Evolutionary conservation across 53 echinoderm and acorn worm genomes (phyloP).

Genomic region (Actinopyga echinites): DNA sequence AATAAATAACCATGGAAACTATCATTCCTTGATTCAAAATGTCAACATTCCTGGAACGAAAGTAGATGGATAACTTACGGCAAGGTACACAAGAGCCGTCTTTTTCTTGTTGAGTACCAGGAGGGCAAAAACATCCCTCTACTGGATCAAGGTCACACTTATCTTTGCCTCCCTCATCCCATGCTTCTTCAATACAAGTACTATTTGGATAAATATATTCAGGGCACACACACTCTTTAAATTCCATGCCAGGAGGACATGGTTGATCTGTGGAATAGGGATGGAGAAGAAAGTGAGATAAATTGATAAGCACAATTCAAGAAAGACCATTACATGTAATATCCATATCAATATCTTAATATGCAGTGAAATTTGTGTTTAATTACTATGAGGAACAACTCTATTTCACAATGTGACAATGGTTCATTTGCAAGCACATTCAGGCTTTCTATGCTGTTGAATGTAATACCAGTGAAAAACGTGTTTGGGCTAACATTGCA

Average conservation of each 20-base stretch:
- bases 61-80: constrained; percentile 1
- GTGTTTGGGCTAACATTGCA: too few species aligned
- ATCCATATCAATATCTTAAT: too few species aligned
- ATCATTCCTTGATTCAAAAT: too few species aligned
- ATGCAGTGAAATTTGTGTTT: too few species aligned
- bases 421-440: too few species aligned
- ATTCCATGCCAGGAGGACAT: constrained; percentile 1
- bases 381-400: too few species aligned
- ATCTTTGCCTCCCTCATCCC: constrained; percentile 15
- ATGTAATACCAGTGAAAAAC: too few species aligned
- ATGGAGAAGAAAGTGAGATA: neutral
- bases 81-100: constrained; percentile 20
- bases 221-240: constrained; percentile 26
- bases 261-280: neutral
- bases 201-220: neutral
- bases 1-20: too few species aligned
- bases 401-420: too few species aligned
- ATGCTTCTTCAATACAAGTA: constrained; percentile 1
- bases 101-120: constrained; percentile 9
- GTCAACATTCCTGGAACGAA: too few species aligned
- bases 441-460: too few species aligned
- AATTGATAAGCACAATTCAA: neutral
- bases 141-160: constrained; percentile 28
- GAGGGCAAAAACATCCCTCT: constrained; percentile 31
- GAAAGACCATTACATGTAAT: too few species aligned